These are phyloP conservation scores for Thereva nobilitata DNA, from an alignment of 2,888 invertebrate species.

Conservation along the genomic window DNA sequence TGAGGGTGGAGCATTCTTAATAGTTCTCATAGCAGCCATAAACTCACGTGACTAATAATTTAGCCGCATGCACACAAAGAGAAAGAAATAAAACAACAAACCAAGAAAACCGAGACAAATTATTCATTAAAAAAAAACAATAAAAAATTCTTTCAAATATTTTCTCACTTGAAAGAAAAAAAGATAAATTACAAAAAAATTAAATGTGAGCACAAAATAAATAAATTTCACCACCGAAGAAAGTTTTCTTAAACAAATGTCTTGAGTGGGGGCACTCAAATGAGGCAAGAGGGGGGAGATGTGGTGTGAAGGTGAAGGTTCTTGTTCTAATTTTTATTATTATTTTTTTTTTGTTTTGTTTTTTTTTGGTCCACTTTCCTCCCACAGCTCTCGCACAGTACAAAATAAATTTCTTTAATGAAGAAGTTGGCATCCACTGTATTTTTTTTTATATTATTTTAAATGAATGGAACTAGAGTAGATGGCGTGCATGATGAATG, in stretches of 20 bases:
- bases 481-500: too few relatives aligned
- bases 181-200: conserved; percentile 7
- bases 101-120: conserved; percentile 38
- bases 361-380: too few relatives aligned
- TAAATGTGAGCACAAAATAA: not conserved
- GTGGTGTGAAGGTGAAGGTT: too few relatives aligned
- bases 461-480: too few relatives aligned
- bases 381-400: too few relatives aligned
- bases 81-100: conserved; percentile 41
- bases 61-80: conserved; percentile 16
- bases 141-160: conserved; percentile 26
- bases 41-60: conserved; percentile 65
- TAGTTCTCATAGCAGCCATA: conserved; percentile 71
- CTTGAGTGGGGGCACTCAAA: too few relatives aligned
- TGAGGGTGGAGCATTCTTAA: conserved; percentile 85
- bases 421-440: too few relatives aligned
- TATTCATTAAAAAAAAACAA: conserved; percentile 40
- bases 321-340: too few relatives aligned
- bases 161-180: not conserved
- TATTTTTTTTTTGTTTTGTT: too few relatives aligned
- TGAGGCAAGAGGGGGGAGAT: not conserved
- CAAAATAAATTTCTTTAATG: too few relatives aligned
- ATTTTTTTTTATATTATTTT: too few relatives aligned
- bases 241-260: not conserved
- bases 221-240: not conserved